phyloP scores from a whole-genome alignment of 2,113 vertebrate genomes.

The Lontra canadensis region DNA sequence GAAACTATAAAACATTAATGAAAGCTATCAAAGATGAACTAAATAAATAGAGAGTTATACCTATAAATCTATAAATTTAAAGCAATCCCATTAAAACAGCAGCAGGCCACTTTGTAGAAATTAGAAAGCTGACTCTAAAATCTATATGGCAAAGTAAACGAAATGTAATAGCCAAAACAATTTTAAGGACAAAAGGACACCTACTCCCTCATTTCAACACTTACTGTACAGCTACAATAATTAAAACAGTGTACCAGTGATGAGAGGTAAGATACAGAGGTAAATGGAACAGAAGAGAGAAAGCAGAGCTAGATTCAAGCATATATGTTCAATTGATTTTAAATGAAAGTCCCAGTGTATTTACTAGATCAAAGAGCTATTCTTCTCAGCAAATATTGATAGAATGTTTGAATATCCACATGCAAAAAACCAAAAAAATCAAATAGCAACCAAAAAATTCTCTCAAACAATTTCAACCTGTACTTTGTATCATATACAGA shows the following conservation, averaged over 20 bases:
- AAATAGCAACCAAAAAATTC: neutral
- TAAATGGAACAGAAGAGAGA: neutral
- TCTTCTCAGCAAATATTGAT: slow-evolving; percentile 13
- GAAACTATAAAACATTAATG: slow-evolving; percentile 27
- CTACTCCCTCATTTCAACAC: neutral
- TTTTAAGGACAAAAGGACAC: neutral
- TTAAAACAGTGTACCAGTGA: neutral
- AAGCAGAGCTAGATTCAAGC: neutral
- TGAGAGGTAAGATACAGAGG: neutral
- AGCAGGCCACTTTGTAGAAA: neutral
- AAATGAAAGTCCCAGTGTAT: neutral
- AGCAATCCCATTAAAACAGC: slow-evolving; percentile 17
- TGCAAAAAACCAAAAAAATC: neutral
- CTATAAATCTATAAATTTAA: slow-evolving; percentile 35
- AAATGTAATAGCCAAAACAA: neutral
- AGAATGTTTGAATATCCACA: neutral
- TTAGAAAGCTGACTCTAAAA: slow-evolving; percentile 50
- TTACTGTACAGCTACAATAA: neutral
- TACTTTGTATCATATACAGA: neutral
- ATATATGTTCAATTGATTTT: neutral
- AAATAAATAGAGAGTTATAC: neutral
- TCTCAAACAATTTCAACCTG: neutral
- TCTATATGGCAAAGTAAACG: neutral
- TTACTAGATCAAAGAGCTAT: neutral
- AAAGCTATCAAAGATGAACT: slow-evolving; percentile 1